Conservation (phyloP, 1,140 invertebrate genomes). For the Drosophila subobscura region DNA sequence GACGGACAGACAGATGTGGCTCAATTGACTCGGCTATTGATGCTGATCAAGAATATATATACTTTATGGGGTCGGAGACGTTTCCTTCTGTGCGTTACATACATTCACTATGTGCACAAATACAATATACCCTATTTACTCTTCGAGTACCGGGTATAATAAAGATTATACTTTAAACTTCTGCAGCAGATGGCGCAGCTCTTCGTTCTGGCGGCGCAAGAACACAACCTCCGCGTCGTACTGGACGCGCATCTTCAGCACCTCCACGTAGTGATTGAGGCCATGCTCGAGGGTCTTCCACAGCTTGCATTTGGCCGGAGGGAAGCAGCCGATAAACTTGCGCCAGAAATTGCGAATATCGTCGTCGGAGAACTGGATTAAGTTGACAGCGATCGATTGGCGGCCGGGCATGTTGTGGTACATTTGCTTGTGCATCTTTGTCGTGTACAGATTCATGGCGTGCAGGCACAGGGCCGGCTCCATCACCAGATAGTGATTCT, state of each 20-base stretch:
- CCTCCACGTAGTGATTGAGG: constrained; percentile 85
- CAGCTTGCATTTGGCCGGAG: constrained; percentile 83
- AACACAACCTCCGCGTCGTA: constrained; percentile 84
- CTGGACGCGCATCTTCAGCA: constrained; percentile 85
- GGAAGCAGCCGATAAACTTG: constrained; percentile 81
- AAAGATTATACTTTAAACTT: constrained; percentile 61
- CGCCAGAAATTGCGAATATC: constrained; percentile 68
- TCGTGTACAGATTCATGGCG: constrained; percentile 80
- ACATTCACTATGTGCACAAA: too few relatives aligned
- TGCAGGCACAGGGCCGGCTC: constrained; percentile 85
- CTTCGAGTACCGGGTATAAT: too few relatives aligned
- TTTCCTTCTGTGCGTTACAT: too few relatives aligned
- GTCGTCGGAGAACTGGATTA: constrained; percentile 42
- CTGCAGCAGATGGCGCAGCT: constrained; percentile 84
- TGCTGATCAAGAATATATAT: too few relatives aligned
- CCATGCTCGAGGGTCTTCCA: constrained; percentile 85
- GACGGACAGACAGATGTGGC: too few relatives aligned
- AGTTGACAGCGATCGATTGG: constrained; percentile 28
- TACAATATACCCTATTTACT: too few relatives aligned
- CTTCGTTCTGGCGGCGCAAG: constrained; percentile 85
- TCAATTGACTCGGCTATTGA: too few relatives aligned
- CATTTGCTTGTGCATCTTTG: constrained; percentile 62
- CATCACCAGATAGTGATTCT: constrained; percentile 85
- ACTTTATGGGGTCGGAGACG: too few relatives aligned
- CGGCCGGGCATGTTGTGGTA: constrained; percentile 40